Evolutionary conservation across 30 jellyfish, hydroid and myxozoan genomes (phyloP).

Genomic region (Morbakka virulenta): DNA sequence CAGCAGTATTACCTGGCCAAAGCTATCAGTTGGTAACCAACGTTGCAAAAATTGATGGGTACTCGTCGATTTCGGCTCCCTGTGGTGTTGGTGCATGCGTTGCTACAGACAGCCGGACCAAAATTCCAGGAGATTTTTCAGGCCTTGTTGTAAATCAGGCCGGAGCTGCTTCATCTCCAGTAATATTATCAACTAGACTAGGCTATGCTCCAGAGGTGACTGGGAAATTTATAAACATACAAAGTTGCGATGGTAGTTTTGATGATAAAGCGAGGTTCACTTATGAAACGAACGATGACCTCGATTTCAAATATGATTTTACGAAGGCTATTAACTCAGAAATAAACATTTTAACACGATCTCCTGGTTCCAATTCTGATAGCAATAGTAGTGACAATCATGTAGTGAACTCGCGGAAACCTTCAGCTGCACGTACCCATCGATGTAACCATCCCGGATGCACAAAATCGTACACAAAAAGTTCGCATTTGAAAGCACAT

Average conservation of each 20-base stretch:
- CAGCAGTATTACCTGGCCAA: constrained; percentile 62
- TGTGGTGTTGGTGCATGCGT: constrained; percentile 51
- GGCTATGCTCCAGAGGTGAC: constrained; percentile 54
- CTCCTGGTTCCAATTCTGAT: neutral
- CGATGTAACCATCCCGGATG: constrained; percentile 94
- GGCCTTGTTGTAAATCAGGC: constrained; percentile 54
- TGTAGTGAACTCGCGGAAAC: constrained; percentile 15
- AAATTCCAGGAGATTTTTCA: constrained; percentile 28
- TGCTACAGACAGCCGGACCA: constrained; percentile 25
- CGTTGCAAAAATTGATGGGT: constrained; percentile 33
- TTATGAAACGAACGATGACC: neutral
- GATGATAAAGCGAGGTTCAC: constrained; percentile 11
- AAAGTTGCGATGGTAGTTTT: constrained; percentile 7
- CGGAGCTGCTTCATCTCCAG: constrained; percentile 49
- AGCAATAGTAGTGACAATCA: neutral
- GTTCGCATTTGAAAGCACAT: constrained; percentile 94
- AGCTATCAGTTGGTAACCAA: constrained; percentile 75
- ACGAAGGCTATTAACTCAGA: neutral
- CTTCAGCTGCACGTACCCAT: constrained; percentile 91
- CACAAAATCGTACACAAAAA: constrained; percentile 92
- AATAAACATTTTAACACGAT: neutral
- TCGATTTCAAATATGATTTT: neutral
- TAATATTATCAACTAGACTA: constrained; percentile 28
- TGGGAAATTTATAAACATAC: constrained; percentile 55
- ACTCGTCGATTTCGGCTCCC: constrained; percentile 48